phyloP scores from a whole-genome alignment of 2,113 vertebrate genomes.

The Pungitius pungitius region DNA sequence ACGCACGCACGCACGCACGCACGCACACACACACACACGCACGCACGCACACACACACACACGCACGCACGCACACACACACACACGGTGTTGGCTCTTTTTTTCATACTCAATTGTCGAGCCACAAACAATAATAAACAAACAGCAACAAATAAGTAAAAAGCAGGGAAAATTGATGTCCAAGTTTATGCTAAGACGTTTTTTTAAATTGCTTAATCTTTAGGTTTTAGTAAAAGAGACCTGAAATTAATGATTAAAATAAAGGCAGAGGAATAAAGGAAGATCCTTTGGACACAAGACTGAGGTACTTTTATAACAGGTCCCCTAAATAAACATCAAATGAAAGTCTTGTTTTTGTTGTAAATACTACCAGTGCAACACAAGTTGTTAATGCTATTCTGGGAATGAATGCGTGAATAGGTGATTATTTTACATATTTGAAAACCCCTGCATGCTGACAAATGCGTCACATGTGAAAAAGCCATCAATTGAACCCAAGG shows the following conservation, averaged over 20 bases:
- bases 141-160: background rate
- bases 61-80: background rate
- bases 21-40: constrained; percentile 18
- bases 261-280: background rate
- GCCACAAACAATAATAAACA: background rate
- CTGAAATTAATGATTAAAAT: background rate
- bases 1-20: background rate
- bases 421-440: background rate
- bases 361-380: background rate
- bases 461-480: background rate
- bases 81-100: constrained; percentile 1
- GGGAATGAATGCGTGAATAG: background rate
- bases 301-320: no score
- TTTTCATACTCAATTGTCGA: background rate
- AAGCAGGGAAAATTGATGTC: constrained; percentile 27
- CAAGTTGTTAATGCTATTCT: background rate
- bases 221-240: background rate
- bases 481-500: constrained; percentile 32
- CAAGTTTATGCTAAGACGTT: background rate
- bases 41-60: constrained; percentile 21
- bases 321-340: background rate
- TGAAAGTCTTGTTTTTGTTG: background rate
- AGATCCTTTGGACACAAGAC: background rate
- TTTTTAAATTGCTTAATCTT: no score
- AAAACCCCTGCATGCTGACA: background rate